Evolutionary conservation across 2,113 vertebrate species (phyloP).

Genomic region (Platycercus adscitus): DNA sequence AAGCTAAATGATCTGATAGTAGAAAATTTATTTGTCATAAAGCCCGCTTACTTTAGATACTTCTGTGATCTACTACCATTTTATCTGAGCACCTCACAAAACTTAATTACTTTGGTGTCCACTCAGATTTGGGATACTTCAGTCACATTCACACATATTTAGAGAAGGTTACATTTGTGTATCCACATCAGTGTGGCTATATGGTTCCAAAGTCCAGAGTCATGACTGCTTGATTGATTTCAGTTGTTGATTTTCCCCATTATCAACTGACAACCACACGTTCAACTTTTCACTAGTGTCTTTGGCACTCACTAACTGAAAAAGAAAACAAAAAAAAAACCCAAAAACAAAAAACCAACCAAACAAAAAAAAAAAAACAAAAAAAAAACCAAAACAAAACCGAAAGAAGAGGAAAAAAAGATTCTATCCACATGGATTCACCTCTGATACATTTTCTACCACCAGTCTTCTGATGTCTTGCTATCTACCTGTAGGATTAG

Average conservation of each 20-base stretch:
- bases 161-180: neutral
- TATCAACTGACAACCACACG: neutral
- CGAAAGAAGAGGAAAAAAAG: neutral
- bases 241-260: neutral
- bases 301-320: neutral
- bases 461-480: neutral
- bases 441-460: neutral
- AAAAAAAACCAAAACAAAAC: neutral
- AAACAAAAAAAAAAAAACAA: neutral
- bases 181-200: neutral
- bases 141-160: neutral
- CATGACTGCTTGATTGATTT: neutral
- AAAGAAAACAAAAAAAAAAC: neutral
- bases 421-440: neutral
- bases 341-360: neutral
- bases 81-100: neutral
- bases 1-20: neutral
- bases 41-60: neutral
- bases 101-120: neutral
- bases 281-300: neutral
- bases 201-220: neutral
- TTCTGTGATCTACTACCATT: neutral
- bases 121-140: neutral
- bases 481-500: neutral
- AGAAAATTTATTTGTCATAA: neutral